Base-by-base conservation (phyloP, 2,888 invertebrate genomes). In the Meliscaeva auricollis region DNA sequence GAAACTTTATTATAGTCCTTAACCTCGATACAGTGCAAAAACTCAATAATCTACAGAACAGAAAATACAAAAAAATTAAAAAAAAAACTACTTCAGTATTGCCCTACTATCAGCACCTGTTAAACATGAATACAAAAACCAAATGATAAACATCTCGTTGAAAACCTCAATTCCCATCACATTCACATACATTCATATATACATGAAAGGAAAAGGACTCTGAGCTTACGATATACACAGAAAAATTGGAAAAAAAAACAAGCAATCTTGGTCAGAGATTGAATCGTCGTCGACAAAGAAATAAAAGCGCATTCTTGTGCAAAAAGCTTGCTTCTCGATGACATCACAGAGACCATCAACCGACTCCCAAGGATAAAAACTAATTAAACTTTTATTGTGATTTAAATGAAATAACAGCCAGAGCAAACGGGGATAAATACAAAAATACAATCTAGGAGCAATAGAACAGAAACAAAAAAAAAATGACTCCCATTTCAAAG, bases 311-410 rank as follows among this genome's bases (percentile, higher is more conserved):
- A 22, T 38, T 58, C 20, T 66, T 46, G 17, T 60, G 22, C 46
- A 35, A 50, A 41, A 50, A 41, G 58, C 32, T 56, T 75, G 48
- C 60, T 50, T 26, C 69, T 15, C 15, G 54, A 62, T 60, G 80
- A 81, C 60, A 84, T 68, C 75, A 54, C 5, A 58, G 7, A 41
- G 15, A 26, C 15, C 22, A 75, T 75, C 56, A 48, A 58, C 44
- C 41, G n/a, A 54, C 58, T 78, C 52, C 62, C 81, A 81, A 76
- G 72, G 81, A 80, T 69, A 85, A 76, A 85, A 85, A 85, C 85
- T 85, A 85, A 85, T 85, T 85, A 81, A 85, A 85, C 85, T 81
- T 85, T 85, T 81, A 76, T 85, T 81, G 81, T 85, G 81, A 85
- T 85, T 85, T 81, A 85, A 85, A 85, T 85, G 80, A 85, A 85